Evolutionary conservation across 2,888 invertebrate species (phyloP), one percentile per base, ranked within the genome.

Genomic region (Pyrgus malvae): DNA sequence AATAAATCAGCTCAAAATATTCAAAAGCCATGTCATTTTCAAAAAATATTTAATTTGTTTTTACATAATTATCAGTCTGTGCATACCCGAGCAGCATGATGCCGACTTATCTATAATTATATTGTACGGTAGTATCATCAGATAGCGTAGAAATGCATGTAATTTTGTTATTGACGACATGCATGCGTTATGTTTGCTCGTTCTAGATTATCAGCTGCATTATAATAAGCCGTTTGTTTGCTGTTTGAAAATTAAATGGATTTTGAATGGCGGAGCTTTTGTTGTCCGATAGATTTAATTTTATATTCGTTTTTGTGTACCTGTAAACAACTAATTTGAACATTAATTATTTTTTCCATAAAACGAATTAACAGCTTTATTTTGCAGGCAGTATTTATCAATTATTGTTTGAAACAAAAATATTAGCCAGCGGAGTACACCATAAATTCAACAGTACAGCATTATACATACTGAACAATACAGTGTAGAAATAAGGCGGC

Each of bases 81-180:
- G n/a, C 40, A 8, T 17, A 25, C 27, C 48, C 31, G 48, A 27
- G 14, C 40, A 49, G 48, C 48, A 19, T 40, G 29, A 49, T 49
- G 27, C 19, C 25, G 21, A 29, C 48, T 49, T 49, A 49, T 49
- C 48, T 49, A 49, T 49, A 49, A 49, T 49, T 35, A 16, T 16
- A 35, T 9, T 35, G 35, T 16, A 35, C 16, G 49, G 49, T 41
- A 49, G 49, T 49, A 49, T 41, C 49, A 49, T 41, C 57, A 61
- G 63, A 63, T 63, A 63, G 61, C 46, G 55, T 60, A 46, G 55
- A 59, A 61, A 58, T 53, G 54, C 50, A 46, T 53, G 60, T 58
- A 49, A 56, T 48, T 56, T 60, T 58, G 59, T 60, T 60, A 55
- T 57, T 62, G 59, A 55, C 57, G 57, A 56, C 54, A 60, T 57